Evolutionary conservation across 2,113 vertebrate genomes (phyloP).

Genomic region (Columba janthina): DNA sequence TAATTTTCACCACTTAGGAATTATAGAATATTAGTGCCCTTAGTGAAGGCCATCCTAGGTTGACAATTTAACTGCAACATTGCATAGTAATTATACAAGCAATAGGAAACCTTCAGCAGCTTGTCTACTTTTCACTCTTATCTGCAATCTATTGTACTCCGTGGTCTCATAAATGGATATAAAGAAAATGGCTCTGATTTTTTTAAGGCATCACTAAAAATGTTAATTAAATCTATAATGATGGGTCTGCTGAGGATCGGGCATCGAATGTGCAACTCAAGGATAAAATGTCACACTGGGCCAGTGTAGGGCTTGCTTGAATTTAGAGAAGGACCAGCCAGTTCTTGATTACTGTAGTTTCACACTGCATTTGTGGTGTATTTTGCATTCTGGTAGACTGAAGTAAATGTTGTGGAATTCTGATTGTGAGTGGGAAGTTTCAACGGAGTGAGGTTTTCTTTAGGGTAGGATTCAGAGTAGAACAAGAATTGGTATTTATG

Average conservation of each 20-base stretch:
- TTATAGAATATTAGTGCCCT: neutral
- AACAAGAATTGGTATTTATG: neutral
- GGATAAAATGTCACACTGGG: conserved; percentile 37
- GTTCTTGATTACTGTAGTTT: neutral
- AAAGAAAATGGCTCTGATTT: conserved; percentile 42
- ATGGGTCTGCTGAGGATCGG: conserved; percentile 19
- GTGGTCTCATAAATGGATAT: conserved; percentile 36
- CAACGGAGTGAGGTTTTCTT: neutral
- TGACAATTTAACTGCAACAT: conserved; percentile 4
- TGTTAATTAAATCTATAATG: conserved; percentile 26
- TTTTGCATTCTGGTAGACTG: neutral
- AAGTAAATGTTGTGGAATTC: neutral
- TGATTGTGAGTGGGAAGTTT: neutral
- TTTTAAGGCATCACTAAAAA: conserved; percentile 40
- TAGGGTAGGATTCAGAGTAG: neutral
- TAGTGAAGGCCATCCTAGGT: neutral
- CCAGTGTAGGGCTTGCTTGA: neutral
- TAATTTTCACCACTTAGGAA: conserved; percentile 32
- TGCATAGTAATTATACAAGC: conserved; percentile 16
- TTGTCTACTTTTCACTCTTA: conserved; percentile 40
- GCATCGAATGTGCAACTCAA: neutral
- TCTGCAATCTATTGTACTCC: conserved; percentile 31
- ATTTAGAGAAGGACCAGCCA: neutral
- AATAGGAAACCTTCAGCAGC: conserved; percentile 46
- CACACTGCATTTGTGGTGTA: neutral